Evolutionary conservation across 2,113 vertebrate species (phyloP).

Genomic region (Paracanthobrama guichenoti): DNA sequence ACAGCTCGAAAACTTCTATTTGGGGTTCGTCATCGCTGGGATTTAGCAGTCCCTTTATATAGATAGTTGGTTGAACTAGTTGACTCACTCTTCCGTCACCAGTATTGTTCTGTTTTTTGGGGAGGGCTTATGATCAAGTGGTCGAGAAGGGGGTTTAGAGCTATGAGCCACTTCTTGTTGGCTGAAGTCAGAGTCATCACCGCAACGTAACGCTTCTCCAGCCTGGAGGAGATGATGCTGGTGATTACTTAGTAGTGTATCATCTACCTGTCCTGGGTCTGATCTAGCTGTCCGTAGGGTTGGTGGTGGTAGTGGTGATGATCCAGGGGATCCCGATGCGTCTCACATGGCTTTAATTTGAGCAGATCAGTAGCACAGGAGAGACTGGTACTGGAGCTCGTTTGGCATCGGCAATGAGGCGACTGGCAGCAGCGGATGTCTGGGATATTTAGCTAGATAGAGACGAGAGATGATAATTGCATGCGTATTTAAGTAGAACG

Average conservation of each 20-base stretch:
- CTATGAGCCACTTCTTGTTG: conserved; percentile 32
- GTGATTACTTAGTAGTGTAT: conserved; percentile 45
- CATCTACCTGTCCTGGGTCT: conserved; percentile 59
- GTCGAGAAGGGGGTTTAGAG: conserved; percentile 16
- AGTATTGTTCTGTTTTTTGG: background rate
- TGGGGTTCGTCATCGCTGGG: background rate
- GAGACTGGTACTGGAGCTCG: conserved; percentile 9
- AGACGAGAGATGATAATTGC: conserved; percentile 7
- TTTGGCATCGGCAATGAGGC: conserved; percentile 27
- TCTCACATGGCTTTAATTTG: conserved; percentile 39
- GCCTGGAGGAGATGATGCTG: background rate
- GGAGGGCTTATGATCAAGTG: conserved; percentile 16
- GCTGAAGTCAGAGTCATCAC: conserved; percentile 12
- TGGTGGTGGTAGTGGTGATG: conserved; percentile 38
- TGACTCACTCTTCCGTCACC: background rate
- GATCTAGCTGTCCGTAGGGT: conserved; percentile 60
- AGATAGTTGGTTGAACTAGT: background rate
- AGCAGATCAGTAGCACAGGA: conserved; percentile 40
- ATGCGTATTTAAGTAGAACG: background rate
- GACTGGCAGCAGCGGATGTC: background rate
- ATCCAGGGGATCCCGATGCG: conserved; percentile 51
- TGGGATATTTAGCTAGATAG: conserved; percentile 5
- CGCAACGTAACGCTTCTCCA: conserved; percentile 37
- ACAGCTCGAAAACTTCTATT: conserved; percentile 13
- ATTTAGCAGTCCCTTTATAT: background rate